Percentiles rank a stretch among this genome's conserved stretches.
Evolutionary conservation across 2,797 vertebrate species (phyloP).

Genomic region (Xerus rutilus): DNA sequence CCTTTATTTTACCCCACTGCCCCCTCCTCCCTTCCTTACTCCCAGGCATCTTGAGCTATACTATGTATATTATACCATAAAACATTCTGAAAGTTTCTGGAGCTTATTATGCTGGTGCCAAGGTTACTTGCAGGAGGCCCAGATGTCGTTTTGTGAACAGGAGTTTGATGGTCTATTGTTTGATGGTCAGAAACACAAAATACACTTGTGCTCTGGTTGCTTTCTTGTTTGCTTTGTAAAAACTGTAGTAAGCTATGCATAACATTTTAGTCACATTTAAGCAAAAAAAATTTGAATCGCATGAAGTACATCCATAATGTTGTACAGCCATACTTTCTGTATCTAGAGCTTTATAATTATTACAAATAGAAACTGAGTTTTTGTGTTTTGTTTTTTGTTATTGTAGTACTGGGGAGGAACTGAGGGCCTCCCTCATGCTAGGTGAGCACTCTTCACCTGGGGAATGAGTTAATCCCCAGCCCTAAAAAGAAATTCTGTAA

Average conservation of each 20-base stretch:
- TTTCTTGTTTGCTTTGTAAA: background rate
- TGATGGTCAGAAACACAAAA: background rate
- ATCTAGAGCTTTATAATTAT: background rate
- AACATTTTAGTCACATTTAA: background rate
- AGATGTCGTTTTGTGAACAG: background rate
- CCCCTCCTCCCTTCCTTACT: no score
- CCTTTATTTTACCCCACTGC: background rate
- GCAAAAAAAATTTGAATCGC: background rate
- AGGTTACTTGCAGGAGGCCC: background rate
- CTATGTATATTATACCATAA: background rate
- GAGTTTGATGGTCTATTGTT: background rate
- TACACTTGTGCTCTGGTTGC: background rate
- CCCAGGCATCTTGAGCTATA: background rate
- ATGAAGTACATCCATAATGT: background rate
- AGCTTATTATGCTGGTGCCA: background rate
- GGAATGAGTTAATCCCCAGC: no score
- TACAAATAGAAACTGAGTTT: background rate
- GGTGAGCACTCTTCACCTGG: no score
- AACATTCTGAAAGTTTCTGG: background rate
- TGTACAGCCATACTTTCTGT: background rate
- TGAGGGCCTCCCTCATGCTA: no score
- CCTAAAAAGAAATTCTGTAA: background rate
- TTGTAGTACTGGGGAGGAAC: no score
- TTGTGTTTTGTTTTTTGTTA: background rate
- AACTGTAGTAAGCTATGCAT: background rate